phyloP scores from a whole-genome alignment of 2,113 vertebrate species.

The Aepyceros melampus region DNA sequence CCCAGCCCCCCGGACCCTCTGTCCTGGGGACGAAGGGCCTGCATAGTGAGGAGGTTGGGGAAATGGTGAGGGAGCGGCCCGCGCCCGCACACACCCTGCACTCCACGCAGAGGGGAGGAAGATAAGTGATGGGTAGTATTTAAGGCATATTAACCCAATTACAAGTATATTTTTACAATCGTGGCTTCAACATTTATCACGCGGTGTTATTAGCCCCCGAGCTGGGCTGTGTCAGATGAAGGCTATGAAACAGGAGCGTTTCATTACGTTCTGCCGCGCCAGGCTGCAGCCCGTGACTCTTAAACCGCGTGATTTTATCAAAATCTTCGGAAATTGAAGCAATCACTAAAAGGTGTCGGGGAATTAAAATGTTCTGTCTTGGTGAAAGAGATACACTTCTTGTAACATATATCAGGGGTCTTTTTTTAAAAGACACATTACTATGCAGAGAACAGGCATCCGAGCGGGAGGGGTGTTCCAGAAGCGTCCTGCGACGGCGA shows the following conservation, averaged over 20 bases:
- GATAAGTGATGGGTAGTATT: constrained; percentile 96
- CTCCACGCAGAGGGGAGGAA: constrained; percentile 77
- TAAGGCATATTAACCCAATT: constrained; percentile 99
- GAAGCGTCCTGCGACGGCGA: constrained; percentile 78
- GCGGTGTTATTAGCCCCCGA: constrained; percentile 85
- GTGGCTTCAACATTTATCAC: constrained; percentile 90
- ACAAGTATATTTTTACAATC: constrained; percentile 97
- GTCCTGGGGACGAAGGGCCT: not conserved
- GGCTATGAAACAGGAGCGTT: constrained; percentile 82
- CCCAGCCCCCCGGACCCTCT: accelerated
- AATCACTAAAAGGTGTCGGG: constrained; percentile 93
- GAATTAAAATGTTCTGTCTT: constrained; percentile 94
- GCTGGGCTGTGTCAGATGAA: constrained; percentile 88
- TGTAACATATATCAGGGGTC: constrained; percentile 90
- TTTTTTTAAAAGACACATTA: constrained; percentile 87
- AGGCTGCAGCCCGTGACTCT: constrained; percentile 87
- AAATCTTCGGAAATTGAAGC: constrained; percentile 97
- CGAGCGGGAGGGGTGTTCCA: constrained; percentile 78
- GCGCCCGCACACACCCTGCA: constrained; percentile 56
- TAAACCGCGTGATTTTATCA: constrained; percentile 92
- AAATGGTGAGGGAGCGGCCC: not conserved
- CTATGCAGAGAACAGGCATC: constrained; percentile 85
- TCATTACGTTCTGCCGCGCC: constrained; percentile 86
- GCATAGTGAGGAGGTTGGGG: not conserved
- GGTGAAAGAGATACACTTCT: constrained; percentile 89